Conservation (phyloP, 1,140 invertebrate species). For the Drosophila novamexicana region DNA sequence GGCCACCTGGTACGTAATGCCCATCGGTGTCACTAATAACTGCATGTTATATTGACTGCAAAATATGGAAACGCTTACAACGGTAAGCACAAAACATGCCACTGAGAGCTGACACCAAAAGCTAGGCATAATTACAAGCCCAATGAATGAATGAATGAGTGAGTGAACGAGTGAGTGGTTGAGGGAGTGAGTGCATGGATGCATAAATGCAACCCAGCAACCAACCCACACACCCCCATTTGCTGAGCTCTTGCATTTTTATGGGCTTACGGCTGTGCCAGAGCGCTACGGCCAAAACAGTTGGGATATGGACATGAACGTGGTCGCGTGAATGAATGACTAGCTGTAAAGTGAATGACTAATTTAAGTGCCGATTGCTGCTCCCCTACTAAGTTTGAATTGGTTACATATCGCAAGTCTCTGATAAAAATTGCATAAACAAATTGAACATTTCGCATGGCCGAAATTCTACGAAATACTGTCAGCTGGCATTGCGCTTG, state of each 20-base stretch:
- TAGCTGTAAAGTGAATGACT: slow-evolving; percentile 11
- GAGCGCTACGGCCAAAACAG: slow-evolving; percentile 40
- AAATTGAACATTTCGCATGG: slow-evolving; percentile 27
- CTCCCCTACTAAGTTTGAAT: not conserved
- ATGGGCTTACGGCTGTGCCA: slow-evolving; percentile 64
- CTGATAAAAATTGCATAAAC: slow-evolving; percentile 32
- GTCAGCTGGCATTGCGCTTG: not conserved
- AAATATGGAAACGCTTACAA: slow-evolving; percentile 33
- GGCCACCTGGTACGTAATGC: slow-evolving; percentile 31
- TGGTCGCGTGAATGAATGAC: slow-evolving; percentile 23
- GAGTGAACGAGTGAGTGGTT: slow-evolving; percentile 37
- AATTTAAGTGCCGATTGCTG: slow-evolving; percentile 11
- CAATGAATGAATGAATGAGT: slow-evolving; percentile 18
- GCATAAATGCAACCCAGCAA: slow-evolving; percentile 34
- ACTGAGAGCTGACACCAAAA: slow-evolving; percentile 48
- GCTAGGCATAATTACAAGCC: slow-evolving; percentile 33
- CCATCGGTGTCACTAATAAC: slow-evolving; percentile 72
- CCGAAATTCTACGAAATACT: slow-evolving; percentile 15
- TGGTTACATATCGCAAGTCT: slow-evolving; percentile 9
- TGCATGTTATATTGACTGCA: slow-evolving; percentile 75
- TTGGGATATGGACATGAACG: slow-evolving; percentile 56
- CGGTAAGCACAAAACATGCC: slow-evolving; percentile 21
- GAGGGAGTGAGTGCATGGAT: slow-evolving; percentile 33
- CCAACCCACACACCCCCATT: slow-evolving; percentile 33
- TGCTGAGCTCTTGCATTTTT: slow-evolving; percentile 68